Base-by-base conservation (phyloP, 1,140 invertebrate species). In the Littorina saxatilis region DNA sequence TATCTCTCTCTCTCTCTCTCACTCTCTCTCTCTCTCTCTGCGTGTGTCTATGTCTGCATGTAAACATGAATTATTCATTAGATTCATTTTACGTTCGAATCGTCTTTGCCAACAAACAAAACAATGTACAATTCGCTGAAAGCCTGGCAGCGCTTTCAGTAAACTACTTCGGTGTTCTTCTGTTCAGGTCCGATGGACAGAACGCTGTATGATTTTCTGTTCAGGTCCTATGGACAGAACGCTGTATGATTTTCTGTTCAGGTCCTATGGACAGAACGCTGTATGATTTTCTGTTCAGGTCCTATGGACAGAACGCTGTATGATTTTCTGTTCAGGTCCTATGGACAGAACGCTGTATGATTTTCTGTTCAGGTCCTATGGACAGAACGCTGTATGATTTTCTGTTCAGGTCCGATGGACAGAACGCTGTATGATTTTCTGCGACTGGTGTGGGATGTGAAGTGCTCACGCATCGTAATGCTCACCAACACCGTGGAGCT, bases 361-460 rank as follows among this genome's bases (percentile, higher is more conserved):
- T 40, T 78, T 78, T 63, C 55, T 78, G 0, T 68, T 3, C 35
- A 68, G n/a, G 32, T 47, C 43, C 43, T 17, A 17, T 47, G 43
- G 43, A 47, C 7, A 47, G 43, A 47, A 47, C 17, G 17, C 43
- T 47, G 43, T 47, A 47, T 17, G 43, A 47, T 73, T 11, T 43
- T 0, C 37, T 43, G 3, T 23, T 32, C 37, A 78, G 76, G 76
- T 40, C 55, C 76, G 2, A 78, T 66, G 55, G 76, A 61, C 13
- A 66, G 37, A 27, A 78, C 76, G 4, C 15, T 63, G 27, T 23
- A 37, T 5, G 76, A 78, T 40, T 78, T 78, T 63, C 55, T 78
- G 0, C 47, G 76, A 39, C 35, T 78, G 76, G 37, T 78, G 55
- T 78, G 76, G 76, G 76, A 78, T 32, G n/a, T 63, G 9, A 39